Conservation (phyloP, 1,140 invertebrate species). For the Megalopta genalis region DNA sequence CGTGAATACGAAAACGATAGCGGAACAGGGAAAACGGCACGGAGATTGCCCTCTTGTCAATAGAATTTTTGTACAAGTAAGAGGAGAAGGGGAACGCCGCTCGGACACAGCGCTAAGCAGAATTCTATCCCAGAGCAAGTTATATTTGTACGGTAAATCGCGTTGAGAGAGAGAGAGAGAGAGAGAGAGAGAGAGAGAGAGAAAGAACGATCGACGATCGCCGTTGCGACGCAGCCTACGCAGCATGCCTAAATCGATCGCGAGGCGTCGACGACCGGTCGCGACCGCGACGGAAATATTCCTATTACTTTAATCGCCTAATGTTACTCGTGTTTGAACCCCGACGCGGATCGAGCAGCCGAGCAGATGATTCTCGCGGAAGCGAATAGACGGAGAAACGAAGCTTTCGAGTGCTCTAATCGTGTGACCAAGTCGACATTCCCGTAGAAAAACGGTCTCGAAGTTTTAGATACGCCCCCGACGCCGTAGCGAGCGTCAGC, state of each 20-base stretch:
- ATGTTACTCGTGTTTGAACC: slow-evolving; percentile 18
- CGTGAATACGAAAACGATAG: not conserved
- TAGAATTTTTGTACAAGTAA: slow-evolving; percentile 36
- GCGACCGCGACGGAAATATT: slow-evolving; percentile 43
- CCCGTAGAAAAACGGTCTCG: slow-evolving; percentile 36
- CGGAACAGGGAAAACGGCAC: not conserved
- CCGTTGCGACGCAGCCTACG: slow-evolving; percentile 18
- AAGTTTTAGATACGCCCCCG: no score
- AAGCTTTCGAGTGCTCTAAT: not conserved
- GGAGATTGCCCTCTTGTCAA: slow-evolving; percentile 7
- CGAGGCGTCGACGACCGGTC: slow-evolving; percentile 5
- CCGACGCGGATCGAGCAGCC: not conserved
- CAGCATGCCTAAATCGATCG: slow-evolving; percentile 39
- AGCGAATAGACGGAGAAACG: no score
- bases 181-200: no score
- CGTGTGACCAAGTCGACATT: slow-evolving; percentile 35
- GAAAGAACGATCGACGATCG: not conserved
- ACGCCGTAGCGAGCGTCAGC: no score
- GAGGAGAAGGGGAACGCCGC: not conserved
- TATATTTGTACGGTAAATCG: no score
- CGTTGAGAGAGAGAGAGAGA: no score
- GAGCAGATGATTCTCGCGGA: not conserved
- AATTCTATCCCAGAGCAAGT: no score
- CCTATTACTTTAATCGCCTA: slow-evolving; percentile 57
- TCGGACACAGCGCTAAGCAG: no score